Base-by-base conservation (phyloP, 2,113 vertebrate genomes). In the Nansenia antarctica region DNA sequence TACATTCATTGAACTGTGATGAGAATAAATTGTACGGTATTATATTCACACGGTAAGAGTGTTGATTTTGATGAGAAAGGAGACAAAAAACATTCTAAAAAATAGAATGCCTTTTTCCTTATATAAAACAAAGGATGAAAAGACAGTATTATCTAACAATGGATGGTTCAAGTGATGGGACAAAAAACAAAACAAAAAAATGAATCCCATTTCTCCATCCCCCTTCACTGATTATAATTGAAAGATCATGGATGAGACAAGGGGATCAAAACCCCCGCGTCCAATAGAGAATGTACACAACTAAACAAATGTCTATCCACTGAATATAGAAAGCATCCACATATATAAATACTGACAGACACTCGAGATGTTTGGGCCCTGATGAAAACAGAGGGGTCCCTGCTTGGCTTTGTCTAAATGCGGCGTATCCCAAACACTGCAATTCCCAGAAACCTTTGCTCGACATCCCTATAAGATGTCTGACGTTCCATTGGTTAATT, bases 1-100 rank as follows among this genome's bases (percentile, higher is more conserved):
- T 86, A 57, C 74, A 81, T 77, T 85, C 78, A 84, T 64, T 81
- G 67, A 89, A 81, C 62, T 85, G 73, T 87, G 58, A 71, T 88
- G 65, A 80, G 59, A 83, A 82, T 84, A 84, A 86, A 87, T 76
- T 62, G 60, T 71, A 76, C 81, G 77, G 70, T 86, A 86, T 83
- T 81, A 58, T 83, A 73, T 69, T 66, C 15, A 15, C 22, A 34
- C 32, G 31, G 24, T 67, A 24, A 3, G 45, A 34, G 12, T 9
- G 7, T 27, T 65, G 9, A 15, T 65, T 34, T 70, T 65, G 42
- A 39, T 65, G 27, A 30, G 3, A 58, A 58, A 18, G 6, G 52
- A 30, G 27, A 58, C 26, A 15, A 14, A 2, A 58, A 26, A 12
- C 14, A 26, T 58, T n/a, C 14, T 18, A 9, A 58, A 31, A 3